These are phyloP conservation scores for Astreopora myriophthalma DNA, from an alignment of 64 coral and sea anemone species.

Conservation along the genomic window DNA sequence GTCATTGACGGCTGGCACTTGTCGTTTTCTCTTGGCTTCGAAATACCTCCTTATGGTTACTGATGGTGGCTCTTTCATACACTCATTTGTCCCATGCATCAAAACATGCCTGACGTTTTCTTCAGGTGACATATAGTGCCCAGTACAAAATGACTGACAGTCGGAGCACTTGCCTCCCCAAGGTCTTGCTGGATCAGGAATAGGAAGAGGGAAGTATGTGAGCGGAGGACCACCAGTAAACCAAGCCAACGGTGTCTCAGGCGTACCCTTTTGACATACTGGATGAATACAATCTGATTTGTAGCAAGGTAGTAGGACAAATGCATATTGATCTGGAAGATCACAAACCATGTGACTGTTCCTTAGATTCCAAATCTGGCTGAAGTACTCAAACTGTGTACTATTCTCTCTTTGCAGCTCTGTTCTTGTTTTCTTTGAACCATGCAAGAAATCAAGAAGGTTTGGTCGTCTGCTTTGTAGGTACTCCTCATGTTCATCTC, in stretches of 20 bases:
- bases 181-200: constrained; percentile 25
- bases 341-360: no score
- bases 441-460: no score
- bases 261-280: background rate
- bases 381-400: no score
- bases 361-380: no score
- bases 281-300: background rate
- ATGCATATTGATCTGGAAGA: no score
- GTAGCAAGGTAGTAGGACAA: no score
- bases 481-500: background rate
- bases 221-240: constrained; percentile 14
- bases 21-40: background rate
- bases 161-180: background rate
- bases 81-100: no score
- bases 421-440: no score
- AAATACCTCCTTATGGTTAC: background rate
- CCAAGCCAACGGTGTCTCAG: background rate
- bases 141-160: no score
- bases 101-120: no score
- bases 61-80: background rate
- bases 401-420: background rate
- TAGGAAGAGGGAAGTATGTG: constrained; percentile 12
- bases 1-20: background rate
- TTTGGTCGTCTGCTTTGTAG: no score
- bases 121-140: no score